phyloP scores from a whole-genome alignment of 2,888 invertebrate genomes.

The Sicus ferrugineus region DNA sequence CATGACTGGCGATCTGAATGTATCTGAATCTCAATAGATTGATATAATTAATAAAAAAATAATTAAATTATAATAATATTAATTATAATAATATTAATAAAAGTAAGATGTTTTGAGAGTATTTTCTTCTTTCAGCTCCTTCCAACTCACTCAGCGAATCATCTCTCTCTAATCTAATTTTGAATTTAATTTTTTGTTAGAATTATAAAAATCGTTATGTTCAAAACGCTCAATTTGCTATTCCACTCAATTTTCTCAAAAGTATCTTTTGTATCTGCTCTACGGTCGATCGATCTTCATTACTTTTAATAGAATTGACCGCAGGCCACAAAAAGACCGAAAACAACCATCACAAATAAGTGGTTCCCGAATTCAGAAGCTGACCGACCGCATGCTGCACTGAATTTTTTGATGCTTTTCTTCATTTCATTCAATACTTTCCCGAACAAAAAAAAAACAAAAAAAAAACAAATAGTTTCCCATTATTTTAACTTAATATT shows the following conservation, averaged over 20 bases:
- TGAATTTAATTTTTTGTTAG: too few relatives aligned
- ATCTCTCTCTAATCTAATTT: not conserved
- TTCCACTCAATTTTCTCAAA: too few relatives aligned
- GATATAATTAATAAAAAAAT: not conserved
- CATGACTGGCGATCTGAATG: too few relatives aligned
- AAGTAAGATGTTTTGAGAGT: not conserved
- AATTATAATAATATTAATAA: not conserved
- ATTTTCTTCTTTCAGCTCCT: not conserved
- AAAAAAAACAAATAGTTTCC: too few relatives aligned
- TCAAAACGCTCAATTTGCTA: not conserved
- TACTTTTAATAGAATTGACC: constrained; percentile 22
- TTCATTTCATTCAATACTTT: not conserved
- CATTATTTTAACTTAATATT: too few relatives aligned
- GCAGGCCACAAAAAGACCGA: not conserved
- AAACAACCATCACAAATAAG: not conserved
- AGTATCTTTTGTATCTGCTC: too few relatives aligned
- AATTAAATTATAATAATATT: too few relatives aligned
- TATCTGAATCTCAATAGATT: too few relatives aligned
- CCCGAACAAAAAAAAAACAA: too few relatives aligned
- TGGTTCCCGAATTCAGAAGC: not conserved
- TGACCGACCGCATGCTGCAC: not conserved
- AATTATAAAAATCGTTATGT: too few relatives aligned
- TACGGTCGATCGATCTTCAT: constrained; percentile 24
- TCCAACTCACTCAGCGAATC: too few relatives aligned
- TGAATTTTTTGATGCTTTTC: not conserved